phyloP scores from a whole-genome alignment of 2,113 vertebrate genomes.

The Pandion haliaetus region DNA sequence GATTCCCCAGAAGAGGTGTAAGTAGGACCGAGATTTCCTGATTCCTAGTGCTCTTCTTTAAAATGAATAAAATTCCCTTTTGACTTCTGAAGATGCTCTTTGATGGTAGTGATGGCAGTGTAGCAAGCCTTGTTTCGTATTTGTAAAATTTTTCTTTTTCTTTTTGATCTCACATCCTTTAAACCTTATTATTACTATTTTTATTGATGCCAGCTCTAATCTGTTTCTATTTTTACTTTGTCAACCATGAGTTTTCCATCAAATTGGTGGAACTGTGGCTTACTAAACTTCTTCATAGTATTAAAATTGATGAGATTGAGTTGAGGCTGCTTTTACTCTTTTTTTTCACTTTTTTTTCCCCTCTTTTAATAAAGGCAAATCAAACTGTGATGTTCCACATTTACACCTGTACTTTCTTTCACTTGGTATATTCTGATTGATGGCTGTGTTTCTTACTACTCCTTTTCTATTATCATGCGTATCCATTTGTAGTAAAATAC shows the following conservation, averaged over 20 bases:
- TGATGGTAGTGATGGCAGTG: neutral
- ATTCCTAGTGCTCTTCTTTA: neutral
- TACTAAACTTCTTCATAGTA: slow-evolving; percentile 31
- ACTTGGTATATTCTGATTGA: slow-evolving; percentile 27
- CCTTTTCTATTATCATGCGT: slow-evolving; percentile 13
- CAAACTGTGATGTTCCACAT: slow-evolving; percentile 46
- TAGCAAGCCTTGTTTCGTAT: neutral
- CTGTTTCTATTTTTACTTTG: neutral
- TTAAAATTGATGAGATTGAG: slow-evolving; percentile 65
- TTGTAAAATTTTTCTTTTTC: neutral
- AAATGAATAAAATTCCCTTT: slow-evolving; percentile 21
- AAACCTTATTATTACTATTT: neutral
- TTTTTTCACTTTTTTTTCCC: neutral
- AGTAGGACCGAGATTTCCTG: neutral
- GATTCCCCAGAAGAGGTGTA: neutral
- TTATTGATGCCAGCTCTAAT: neutral
- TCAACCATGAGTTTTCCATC: slow-evolving; percentile 15
- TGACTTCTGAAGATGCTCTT: slow-evolving; percentile 28
- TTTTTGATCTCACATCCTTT: slow-evolving; percentile 20
- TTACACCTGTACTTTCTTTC: slow-evolving; percentile 57
- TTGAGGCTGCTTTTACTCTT: slow-evolving; percentile 10
- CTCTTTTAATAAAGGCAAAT: slow-evolving; percentile 66
- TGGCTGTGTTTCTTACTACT: slow-evolving; percentile 36
- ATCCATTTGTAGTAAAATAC: slow-evolving; percentile 47
- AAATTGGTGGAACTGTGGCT: slow-evolving; percentile 50